Evolutionary conservation across 1,140 invertebrate genomes (phyloP).

Genomic region (Ectropis grisescens): DNA sequence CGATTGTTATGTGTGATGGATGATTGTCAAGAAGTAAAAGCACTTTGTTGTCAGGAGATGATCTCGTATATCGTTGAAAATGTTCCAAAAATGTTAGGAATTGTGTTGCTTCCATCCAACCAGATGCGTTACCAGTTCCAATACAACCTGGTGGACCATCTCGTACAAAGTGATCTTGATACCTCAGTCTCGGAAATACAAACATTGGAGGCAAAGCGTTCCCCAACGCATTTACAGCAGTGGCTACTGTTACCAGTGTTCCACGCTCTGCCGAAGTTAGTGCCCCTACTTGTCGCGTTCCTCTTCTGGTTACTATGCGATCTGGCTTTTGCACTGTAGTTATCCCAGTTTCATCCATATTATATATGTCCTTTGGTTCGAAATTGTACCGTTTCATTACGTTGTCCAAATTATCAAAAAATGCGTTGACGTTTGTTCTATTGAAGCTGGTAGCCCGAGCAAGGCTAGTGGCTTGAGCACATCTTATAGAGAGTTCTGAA

Average conservation of each 20-base stretch:
- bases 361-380: constrained; percentile 22
- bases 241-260: constrained; percentile 26
- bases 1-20: background rate
- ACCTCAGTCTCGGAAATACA: constrained; percentile 27
- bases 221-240: constrained; percentile 28
- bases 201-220: constrained; percentile 44
- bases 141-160: too few relatives aligned
- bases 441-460: constrained; percentile 31
- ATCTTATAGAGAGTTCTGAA: constrained; percentile 16
- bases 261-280: constrained; percentile 36
- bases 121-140: too few relatives aligned
- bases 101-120: background rate
- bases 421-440: constrained; percentile 24
- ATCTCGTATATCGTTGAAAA: too few relatives aligned
- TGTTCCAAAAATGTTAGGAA: too few relatives aligned
- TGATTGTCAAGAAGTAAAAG: too few relatives aligned
- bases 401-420: constrained; percentile 20
- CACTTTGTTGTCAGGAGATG: too few relatives aligned
- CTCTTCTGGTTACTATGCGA: constrained; percentile 20
- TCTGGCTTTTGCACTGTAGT: constrained; percentile 20
- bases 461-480: constrained; percentile 22
- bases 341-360: constrained; percentile 28
- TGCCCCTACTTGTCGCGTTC: constrained; percentile 19
- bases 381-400: constrained; percentile 26
- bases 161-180: too few relatives aligned